Percentiles rank a stretch among this genome's conserved stretches.
These are phyloP conservation scores for Lytechinus variegatus DNA, from an alignment of 35 echinoderm and acorn worm genomes.

Conservation along the genomic window DNA sequence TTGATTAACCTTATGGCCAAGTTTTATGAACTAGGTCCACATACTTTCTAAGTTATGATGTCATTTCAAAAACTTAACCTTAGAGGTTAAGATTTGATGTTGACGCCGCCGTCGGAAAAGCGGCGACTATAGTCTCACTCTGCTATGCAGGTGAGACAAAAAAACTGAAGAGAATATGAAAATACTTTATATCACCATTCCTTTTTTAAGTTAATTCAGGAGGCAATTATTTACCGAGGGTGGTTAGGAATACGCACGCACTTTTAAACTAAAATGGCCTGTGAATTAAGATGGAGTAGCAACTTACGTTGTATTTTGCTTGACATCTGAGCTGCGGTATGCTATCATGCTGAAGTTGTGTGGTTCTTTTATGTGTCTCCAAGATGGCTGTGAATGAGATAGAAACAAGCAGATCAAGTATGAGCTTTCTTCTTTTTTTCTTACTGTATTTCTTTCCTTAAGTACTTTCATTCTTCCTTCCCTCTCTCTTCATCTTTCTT, in stretches of 20 bases:
- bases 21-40: no score
- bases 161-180: not conserved
- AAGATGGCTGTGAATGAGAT: conserved; percentile 76
- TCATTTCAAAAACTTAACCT: no score
- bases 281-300: not conserved
- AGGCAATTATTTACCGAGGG: no score
- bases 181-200: no score
- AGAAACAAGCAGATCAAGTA: not conserved
- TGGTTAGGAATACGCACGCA: not conserved
- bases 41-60: no score
- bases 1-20: no score
- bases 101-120: no score
- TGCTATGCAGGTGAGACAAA: not conserved
- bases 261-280: not conserved
- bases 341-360: conserved; percentile 88
- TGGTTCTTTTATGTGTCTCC: conserved; percentile 83
- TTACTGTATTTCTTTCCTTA: not conserved
- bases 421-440: not conserved
- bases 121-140: no score
- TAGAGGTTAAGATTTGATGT: no score
- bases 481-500: no score
- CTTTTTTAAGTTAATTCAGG: no score
- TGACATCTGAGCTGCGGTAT: conserved; percentile 85
- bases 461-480: no score
- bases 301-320: conserved; percentile 84